Percentiles rank a stretch among this genome's conserved stretches.
phyloP scores from a whole-genome alignment of 1,140 invertebrate species.

The Trichonephila clavipes region DNA sequence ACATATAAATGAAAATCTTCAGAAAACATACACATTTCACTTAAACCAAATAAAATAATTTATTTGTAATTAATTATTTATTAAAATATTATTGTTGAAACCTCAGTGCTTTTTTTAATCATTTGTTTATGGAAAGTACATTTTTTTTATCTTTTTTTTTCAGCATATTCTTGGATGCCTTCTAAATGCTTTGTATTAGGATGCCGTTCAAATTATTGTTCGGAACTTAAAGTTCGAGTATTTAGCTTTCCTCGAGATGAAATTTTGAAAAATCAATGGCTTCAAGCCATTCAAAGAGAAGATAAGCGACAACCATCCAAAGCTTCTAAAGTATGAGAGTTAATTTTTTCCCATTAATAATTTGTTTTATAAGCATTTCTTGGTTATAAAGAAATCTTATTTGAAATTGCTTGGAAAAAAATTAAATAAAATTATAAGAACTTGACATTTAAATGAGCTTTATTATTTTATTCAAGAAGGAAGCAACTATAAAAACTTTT shows the following conservation, averaged over 20 bases:
- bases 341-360: too few relatives aligned
- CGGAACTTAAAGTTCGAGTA: background rate
- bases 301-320: background rate
- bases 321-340: constrained; percentile 18
- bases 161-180: constrained; percentile 21
- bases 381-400: background rate
- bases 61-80: too few relatives aligned
- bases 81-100: too few relatives aligned
- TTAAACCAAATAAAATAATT: too few relatives aligned
- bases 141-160: background rate
- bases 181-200: constrained; percentile 24
- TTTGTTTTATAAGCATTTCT: too few relatives aligned
- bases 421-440: background rate
- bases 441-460: too few relatives aligned
- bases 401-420: background rate
- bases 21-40: too few relatives aligned
- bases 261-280: constrained; percentile 6
- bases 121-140: background rate
- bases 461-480: too few relatives aligned
- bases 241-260: constrained; percentile 39
- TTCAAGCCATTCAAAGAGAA: constrained; percentile 1
- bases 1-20: too few relatives aligned
- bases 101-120: background rate
- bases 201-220: constrained; percentile 32
- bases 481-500: too few relatives aligned